phyloP scores from a whole-genome alignment of 2,797 vertebrate genomes.

The Betta splendens region DNA sequence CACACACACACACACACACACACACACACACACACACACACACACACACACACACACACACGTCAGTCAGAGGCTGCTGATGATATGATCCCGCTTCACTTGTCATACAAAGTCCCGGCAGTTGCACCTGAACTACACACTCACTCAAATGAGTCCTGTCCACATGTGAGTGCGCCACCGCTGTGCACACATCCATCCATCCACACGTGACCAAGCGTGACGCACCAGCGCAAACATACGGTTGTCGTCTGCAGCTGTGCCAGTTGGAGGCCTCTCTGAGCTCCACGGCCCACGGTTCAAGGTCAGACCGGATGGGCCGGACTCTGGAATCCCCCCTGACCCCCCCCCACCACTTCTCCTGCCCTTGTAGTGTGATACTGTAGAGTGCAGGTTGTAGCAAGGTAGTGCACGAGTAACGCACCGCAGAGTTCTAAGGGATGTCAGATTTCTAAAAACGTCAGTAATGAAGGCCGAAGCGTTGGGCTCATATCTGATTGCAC shows the following conservation, averaged over 20 bases:
- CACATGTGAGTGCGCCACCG: not conserved
- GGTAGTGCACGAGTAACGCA: slow-evolving; percentile 12
- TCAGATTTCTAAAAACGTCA: slow-evolving; percentile 36
- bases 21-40: slow-evolving; percentile 23
- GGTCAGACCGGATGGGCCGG: slow-evolving; percentile 50
- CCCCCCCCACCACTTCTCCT: slow-evolving; percentile 18
- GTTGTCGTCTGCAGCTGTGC: slow-evolving; percentile 10
- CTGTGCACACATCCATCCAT: not conserved
- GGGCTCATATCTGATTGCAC: slow-evolving; percentile 36
- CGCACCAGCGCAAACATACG: slow-evolving; percentile 4
- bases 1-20: no score
- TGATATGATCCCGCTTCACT: slow-evolving; percentile 67
- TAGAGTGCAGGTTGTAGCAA: slow-evolving; percentile 20
- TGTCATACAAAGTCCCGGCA: slow-evolving; percentile 54
- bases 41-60: slow-evolving; percentile 38
- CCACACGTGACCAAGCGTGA: slow-evolving; percentile 9
- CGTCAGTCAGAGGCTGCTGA: slow-evolving; percentile 60
- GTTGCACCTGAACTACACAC: slow-evolving; percentile 57
- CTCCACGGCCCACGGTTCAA: slow-evolving; percentile 44
- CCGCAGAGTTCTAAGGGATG: slow-evolving; percentile 18
- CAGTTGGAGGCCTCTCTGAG: slow-evolving; percentile 30
- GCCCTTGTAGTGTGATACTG: slow-evolving; percentile 39
- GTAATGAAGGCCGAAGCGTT: slow-evolving; percentile 28
- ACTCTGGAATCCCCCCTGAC: slow-evolving; percentile 49
- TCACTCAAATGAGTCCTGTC: slow-evolving; percentile 22